Percentiles rank a stretch among this genome's conserved stretches.
Conservation (phyloP, 2,888 invertebrate species). For the Netelia melanura region DNA sequence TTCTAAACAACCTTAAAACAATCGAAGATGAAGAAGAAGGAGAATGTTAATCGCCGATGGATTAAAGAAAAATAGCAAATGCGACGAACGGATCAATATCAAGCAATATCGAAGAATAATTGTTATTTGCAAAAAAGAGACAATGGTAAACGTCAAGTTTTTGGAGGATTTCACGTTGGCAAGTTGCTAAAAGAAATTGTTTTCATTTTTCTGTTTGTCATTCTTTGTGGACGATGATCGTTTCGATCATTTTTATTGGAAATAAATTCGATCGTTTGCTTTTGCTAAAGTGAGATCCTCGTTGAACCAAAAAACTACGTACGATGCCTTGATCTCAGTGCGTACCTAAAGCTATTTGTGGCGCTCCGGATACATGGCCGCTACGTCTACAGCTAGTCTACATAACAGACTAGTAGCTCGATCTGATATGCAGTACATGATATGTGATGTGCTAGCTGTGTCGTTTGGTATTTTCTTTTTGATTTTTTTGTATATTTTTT, state of each 20-base stretch:
- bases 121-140: slow-evolving; percentile 37
- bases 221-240: no score
- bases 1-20: no score
- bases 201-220: no score
- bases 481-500: neutral
- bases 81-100: slow-evolving; percentile 5
- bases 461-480: slow-evolving; percentile 24
- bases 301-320: slow-evolving; percentile 73
- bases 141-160: slow-evolving; percentile 53
- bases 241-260: neutral
- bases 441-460: slow-evolving; percentile 79
- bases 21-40: no score
- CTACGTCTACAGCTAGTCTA: slow-evolving; percentile 84
- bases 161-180: slow-evolving; percentile 51
- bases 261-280: neutral
- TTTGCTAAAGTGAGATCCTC: slow-evolving; percentile 53
- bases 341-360: slow-evolving; percentile 84
- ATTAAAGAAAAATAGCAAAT: no score
- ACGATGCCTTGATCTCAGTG: slow-evolving; percentile 83
- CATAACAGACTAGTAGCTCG: slow-evolving; percentile 82
- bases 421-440: slow-evolving; percentile 83
- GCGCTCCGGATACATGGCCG: slow-evolving; percentile 83
- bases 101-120: slow-evolving; percentile 49
- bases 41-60: no score
- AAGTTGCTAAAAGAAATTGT: neutral